Evolutionary conservation across 2,888 invertebrate species (phyloP), one percentile per base, ranked within the genome.

Genomic region (Podotricha telesiphe): DNA sequence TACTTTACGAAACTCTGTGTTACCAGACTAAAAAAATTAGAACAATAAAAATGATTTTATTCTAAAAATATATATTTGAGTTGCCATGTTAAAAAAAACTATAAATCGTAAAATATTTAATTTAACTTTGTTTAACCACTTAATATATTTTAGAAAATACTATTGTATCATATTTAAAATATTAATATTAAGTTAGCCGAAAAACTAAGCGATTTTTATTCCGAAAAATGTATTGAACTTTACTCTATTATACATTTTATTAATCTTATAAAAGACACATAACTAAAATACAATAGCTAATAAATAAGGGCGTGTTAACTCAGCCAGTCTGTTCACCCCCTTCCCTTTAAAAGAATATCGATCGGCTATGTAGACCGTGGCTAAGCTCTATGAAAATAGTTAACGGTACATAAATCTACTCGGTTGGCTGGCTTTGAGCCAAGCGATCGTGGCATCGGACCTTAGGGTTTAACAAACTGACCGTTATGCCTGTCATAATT

Each of bases 391-490:
- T 77, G 74, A 68, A 76, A 72, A 72, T 74, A 77, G 76, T 75
- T 76, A 74, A 75, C 72, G 67, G 68, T 59, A 80, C 81, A 88
- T 88, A 86, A 87, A 89, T 88, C 86, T 83, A 74, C 77, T 83
- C 76, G 84, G 85, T 81, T 77, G 79, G 58, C 82, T 88, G 90
- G 90, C 86, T 56, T 48, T 37, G 62, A 22, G 86, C 89, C 89
- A 89, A 82, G 71, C 75, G 75, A 77, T 79, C 77, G 75, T 59
- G 48, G 20, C 61, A 71, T 74, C 68, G 65, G 71, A 76, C 78
- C 76, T 74, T 73, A 74, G 79, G 77, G 76, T 70, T 76, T 74
- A 74, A 75, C 75, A 74, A 73, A 76, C 75, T 77, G 78, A 77
- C 76, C 79, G 79, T 84, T 83, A 84, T 83, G 79, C 81, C 79